Evolutionary conservation across 2,113 vertebrate species (phyloP).

Genomic region (Lophotis ruficrista): DNA sequence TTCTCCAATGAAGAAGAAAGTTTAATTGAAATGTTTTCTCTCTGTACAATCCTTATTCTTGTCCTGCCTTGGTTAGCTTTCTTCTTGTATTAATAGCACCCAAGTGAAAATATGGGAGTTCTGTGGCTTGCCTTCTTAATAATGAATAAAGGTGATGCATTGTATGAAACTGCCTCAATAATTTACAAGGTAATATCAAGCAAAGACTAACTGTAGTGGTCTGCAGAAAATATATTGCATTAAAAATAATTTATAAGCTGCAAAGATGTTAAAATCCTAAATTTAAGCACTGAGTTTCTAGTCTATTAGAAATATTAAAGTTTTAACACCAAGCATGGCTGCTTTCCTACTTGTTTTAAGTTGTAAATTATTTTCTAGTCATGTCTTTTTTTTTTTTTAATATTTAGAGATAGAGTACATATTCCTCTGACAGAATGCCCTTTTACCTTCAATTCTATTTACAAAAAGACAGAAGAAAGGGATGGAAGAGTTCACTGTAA

Average conservation of each 20-base stretch:
- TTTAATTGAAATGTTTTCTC: constrained; percentile 4
- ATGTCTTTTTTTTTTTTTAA: not conserved
- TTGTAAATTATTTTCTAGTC: not conserved
- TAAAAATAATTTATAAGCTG: constrained; percentile 33
- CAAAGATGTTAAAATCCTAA: constrained; percentile 16
- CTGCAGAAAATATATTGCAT: constrained; percentile 51
- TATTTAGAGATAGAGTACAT: not conserved
- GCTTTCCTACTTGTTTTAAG: not conserved
- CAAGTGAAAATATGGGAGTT: constrained; percentile 53
- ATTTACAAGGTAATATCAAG: constrained; percentile 70
- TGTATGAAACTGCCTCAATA: constrained; percentile 68
- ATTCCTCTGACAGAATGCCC: not conserved
- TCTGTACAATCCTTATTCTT: not conserved
- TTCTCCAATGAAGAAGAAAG: not conserved
- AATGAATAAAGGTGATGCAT: constrained; percentile 75
- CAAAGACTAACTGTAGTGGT: constrained; percentile 62
- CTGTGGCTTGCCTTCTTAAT: constrained; percentile 66
- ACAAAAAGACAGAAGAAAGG: not conserved
- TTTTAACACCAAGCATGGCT: not conserved
- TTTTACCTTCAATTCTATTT: not conserved
- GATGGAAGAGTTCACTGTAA: not conserved
- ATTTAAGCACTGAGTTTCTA: constrained; percentile 7
- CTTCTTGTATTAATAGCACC: constrained; percentile 48
- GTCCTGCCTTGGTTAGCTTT: not conserved
- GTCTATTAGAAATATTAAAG: constrained; percentile 2